Evolutionary conservation across 2,113 vertebrate genomes (phyloP).

Genomic region (Tychaedon coryphoeus): DNA sequence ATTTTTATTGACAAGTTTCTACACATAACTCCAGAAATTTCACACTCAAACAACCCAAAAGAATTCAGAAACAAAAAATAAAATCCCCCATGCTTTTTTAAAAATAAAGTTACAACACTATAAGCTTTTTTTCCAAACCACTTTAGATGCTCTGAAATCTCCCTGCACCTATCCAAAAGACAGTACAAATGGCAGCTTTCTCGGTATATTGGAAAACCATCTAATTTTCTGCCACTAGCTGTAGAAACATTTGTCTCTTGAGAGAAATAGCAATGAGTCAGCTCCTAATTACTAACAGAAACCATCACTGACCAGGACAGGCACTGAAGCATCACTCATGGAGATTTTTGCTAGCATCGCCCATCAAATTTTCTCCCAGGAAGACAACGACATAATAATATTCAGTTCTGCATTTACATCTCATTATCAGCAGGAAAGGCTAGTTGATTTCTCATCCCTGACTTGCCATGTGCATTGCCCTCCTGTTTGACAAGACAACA

Average conservation of each 20-base stretch:
- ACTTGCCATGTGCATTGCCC: neutral
- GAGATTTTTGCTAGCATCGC: neutral
- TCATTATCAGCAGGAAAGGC: neutral
- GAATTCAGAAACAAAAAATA: neutral
- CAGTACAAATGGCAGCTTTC: neutral
- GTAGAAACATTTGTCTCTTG: neutral
- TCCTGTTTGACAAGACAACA: neutral
- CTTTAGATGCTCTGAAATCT: neutral
- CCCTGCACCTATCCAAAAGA: neutral
- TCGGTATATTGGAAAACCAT: neutral
- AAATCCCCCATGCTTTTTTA: accelerated
- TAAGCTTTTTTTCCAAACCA: neutral
- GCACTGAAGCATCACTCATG: neutral
- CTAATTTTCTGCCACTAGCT: neutral
- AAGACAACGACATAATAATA: neutral
- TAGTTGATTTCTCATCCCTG: neutral
- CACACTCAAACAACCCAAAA: neutral
- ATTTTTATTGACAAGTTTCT: neutral
- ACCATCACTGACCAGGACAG: neutral
- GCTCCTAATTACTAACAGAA: slow-evolving; percentile 8
- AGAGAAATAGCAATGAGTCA: slow-evolving; percentile 14
- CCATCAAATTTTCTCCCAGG: neutral
- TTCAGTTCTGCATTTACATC: neutral
- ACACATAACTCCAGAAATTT: neutral
- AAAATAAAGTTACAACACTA: neutral